These are phyloP conservation scores for Scaptomyza parva DNA, from an alignment of 2,888 invertebrate species.

Conservation along the genomic window DNA sequence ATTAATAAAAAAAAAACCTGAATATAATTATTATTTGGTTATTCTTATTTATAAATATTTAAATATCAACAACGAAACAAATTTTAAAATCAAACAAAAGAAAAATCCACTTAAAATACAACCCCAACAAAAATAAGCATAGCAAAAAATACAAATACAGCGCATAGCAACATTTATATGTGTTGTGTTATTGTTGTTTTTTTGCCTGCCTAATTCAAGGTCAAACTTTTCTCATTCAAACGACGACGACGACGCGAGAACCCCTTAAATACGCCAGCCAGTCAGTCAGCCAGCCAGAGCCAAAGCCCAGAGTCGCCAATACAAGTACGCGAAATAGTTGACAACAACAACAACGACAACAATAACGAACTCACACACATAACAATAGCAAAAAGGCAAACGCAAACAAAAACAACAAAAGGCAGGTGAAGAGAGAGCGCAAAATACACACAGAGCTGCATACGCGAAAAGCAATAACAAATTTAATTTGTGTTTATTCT, in stretches of 20 bases:
- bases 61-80: conserved; percentile 34
- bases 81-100: conserved; percentile 20
- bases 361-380: conserved; percentile 40
- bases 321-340: conserved; percentile 76
- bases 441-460: not conserved
- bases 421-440: conserved; percentile 31
- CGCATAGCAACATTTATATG: conserved; percentile 70
- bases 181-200: conserved; percentile 18
- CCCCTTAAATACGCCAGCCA: conserved; percentile 60
- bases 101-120: not conserved
- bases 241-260: conserved; percentile 56
- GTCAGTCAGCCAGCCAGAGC: too few species aligned
- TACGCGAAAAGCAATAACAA: conserved; percentile 6
- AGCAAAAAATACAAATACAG: conserved; percentile 41
- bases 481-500: conserved; percentile 28
- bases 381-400: conserved; percentile 60
- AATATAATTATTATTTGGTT: conserved; percentile 16
- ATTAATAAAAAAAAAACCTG: conserved; percentile 25
- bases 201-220: conserved; percentile 78
- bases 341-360: conserved; percentile 55
- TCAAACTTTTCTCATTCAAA: conserved; percentile 81
- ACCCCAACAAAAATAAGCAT: conserved; percentile 7
- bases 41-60: not conserved
- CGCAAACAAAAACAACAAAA: conserved; percentile 36
- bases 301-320: conserved; percentile 48